Conservation (phyloP, 2,888 invertebrate genomes). For the Ennomos quercinarius region DNA sequence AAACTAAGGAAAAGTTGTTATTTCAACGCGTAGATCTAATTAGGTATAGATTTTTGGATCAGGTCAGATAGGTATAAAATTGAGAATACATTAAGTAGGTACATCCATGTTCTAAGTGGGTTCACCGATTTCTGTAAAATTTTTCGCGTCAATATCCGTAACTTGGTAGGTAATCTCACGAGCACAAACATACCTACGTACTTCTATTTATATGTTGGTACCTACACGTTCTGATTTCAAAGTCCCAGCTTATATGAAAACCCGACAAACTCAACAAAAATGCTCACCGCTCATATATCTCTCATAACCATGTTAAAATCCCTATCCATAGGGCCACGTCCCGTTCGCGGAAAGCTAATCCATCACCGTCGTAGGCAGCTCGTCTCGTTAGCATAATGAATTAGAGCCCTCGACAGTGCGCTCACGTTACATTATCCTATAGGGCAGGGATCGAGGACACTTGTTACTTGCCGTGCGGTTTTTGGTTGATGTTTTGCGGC, state of each 20-base stretch:
- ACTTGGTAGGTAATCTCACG: too few relatives aligned
- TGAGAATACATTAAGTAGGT: too few relatives aligned
- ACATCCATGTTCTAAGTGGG: too few relatives aligned
- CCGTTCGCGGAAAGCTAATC: constrained; percentile 60
- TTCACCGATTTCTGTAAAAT: too few relatives aligned
- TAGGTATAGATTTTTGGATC: too few relatives aligned
- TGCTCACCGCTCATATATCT: constrained; percentile 19
- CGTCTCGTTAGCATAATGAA: constrained; percentile 82
- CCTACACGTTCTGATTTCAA: too few relatives aligned
- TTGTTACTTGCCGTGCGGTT: constrained; percentile 20
- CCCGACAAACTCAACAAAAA: constrained; percentile 7
- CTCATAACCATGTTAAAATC: constrained; percentile 27
- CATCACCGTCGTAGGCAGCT: constrained; percentile 77
- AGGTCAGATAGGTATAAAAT: too few relatives aligned
- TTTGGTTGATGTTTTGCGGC: constrained; percentile 13
- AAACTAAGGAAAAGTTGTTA: too few relatives aligned
- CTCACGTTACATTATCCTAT: constrained; percentile 14
- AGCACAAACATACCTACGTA: too few relatives aligned
- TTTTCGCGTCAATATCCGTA: too few relatives aligned
- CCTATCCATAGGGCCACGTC: constrained; percentile 19
- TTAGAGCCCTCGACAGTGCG: constrained; percentile 47
- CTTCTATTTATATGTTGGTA: too few relatives aligned
- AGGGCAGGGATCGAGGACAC: constrained; percentile 21
- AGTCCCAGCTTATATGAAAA: background rate
- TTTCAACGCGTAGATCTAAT: too few relatives aligned